Evolutionary conservation across 1,140 invertebrate species (phyloP), one percentile per base, ranked within the genome.

Genomic region (Cotesia vestalis): DNA sequence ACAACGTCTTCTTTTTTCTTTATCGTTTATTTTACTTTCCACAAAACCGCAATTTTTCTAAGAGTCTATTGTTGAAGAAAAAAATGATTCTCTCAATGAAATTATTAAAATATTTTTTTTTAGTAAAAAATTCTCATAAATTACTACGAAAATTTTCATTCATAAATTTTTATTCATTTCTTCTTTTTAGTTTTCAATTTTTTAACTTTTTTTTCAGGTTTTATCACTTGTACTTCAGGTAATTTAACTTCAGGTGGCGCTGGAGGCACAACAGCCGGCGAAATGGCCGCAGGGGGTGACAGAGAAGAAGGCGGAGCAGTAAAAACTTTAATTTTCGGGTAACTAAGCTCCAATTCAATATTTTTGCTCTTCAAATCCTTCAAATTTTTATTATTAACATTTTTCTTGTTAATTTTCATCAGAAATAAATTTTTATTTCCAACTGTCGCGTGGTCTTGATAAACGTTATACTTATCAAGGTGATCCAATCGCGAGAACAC

Each of bases 271-370:
- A 46, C 6, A 46, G 40, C 2, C 27, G 9, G 3, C 27, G 27
- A 27, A 27, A 27, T 27, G 4, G 11, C 1, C 35, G 61, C 52
- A 4, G 8, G 8, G 46, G 52, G 55, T 3, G 67, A 67, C 12
- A 73, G 55, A 17, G 73, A 17, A 8, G 46, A 53, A 6, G 67
- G 66, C 8, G 71, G 62, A 4, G 67, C 73, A 46, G 57, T 76
- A 17, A 77, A 71, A 66, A 71, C 77, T 59, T 78, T 83, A 2
- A 75, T 78, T 59, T 79, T 86, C 2, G 85, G 84, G 4, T 84
- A 85, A 46, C 77, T 78, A 35, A 86, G 57, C 62, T 87, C 84
- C 4, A 87, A 59, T 60, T 87, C 85, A 12, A 87, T 46, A 35
- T 86, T 83, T 35, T 75, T 77, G 12, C 77, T 76, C 59, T 76